Base-by-base conservation (phyloP, 1,140 invertebrate genomes). In the Drosophila serrata region DNA sequence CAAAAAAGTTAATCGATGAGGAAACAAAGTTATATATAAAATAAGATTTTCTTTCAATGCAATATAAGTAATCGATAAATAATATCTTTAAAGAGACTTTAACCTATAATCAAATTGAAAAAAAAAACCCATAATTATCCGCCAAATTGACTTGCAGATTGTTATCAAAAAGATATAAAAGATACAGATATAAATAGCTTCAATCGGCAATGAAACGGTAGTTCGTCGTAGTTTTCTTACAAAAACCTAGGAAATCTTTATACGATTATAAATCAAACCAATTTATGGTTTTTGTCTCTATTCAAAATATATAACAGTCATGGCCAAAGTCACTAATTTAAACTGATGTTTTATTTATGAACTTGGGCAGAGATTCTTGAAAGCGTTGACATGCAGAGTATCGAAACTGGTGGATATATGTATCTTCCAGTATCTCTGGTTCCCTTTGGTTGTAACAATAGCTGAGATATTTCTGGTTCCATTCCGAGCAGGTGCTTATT, bases 241-340 rank as follows among this genome's bases (percentile, higher is more conserved):
- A 48, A 40, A 70, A 48, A 35, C 27, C 15, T 67, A 49, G 33
- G 24, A 67, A 65, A 67, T 45, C 12, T 24, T n/a, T 15, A 35
- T 51, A 11, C n/a, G 46, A 69, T 69, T 69, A 72, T 72, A 72
- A 72, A 72, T 72, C 68, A 72, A 49, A 37, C 22, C 42, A 33
- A 40, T 59, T 43, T 74, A 61, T 74, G 45, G 35, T 53, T 74
- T 35, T 73, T 73, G 46, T 74, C 33, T 51, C 37, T 24, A 70
- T 49, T 35, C 51, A 72, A 22, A 49, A 53, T n/a, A 65, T 45
- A 13, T 45, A 17, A 57, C 67, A 58, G 19, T 45, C 79, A 81
- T 24, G 78, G 78, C 22, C 79, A 81, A 37, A 55, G 57, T 51
- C 42, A 57, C 78, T 81, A 76, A 72, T 81, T 81, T 58, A 53